Evolutionary conservation across 2,113 vertebrate species (phyloP), one percentile per base, ranked within the genome.

Genomic region (Cathartes aura): DNA sequence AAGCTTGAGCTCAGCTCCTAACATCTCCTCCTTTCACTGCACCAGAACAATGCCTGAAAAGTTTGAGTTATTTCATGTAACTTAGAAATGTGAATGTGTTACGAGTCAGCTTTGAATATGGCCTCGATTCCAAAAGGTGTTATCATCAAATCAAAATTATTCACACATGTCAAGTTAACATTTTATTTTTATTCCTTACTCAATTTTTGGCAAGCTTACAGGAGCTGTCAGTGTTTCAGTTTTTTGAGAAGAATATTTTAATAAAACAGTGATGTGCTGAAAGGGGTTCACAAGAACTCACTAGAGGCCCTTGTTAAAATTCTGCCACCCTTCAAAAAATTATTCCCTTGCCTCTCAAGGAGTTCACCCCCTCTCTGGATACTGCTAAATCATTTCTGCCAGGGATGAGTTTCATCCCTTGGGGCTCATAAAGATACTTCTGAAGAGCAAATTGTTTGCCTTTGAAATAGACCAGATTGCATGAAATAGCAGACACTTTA

Each of bases 61-160:
- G 96, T 96, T 97, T 97, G 94, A 97, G 95, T 96, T 97, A 97
- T 97, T 97, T 96, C 84, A 93, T 97, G 82, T 86, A 97, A 98
- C 91, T 97, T 97, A 93, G 96, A 94, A 95, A 97, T 97, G 94
- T 89, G 95, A 98, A 97, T 95, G 97, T 97, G 96, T 98, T 97
- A 97, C 95, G 96, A 97, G 96, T 97, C 98, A 96, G 94, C 92
- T 96, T 96, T 95, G 96, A 98, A 98, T 96, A 95, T 97, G 96
- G 97, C 95, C 97, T 97, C 82, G 93, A 96, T 97, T 97, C 95
- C 96, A 97, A 97, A 96, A 97, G 97, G 96, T 96, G 97, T 98
- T 98, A 98, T 97, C 97, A 97, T 98, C 98, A 98, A 98, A 98
- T 98, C 98, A 98, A 98, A 98, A 97, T 95, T 95, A 97, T 98